Evolutionary conservation across 2,888 invertebrate species (phyloP).

Genomic region (Agriopis aurantiaria): DNA sequence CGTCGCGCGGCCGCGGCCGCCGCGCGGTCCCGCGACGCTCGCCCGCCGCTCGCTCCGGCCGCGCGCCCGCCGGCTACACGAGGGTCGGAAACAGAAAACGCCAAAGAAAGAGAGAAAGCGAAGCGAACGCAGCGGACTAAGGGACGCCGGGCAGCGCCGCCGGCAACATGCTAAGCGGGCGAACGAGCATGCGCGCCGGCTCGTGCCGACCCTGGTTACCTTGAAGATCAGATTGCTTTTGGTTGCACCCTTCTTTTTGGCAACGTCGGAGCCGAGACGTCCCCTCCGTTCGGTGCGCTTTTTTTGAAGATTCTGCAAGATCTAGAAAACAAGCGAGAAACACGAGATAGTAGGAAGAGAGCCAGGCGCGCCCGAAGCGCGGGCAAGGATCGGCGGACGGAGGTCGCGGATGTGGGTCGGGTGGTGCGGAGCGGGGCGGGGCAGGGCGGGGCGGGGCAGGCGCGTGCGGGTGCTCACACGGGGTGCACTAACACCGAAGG

Average conservation of each 20-base stretch:
- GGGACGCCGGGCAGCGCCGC: slow-evolving; percentile 80
- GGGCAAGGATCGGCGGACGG: slow-evolving; percentile 70
- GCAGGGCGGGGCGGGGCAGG: slow-evolving; percentile 66
- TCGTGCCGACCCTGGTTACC: slow-evolving; percentile 92
- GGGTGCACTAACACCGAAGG: slow-evolving; percentile 83
- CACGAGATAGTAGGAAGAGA: slow-evolving; percentile 93
- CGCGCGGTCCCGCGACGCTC: slow-evolving; percentile 70
- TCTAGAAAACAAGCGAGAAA: slow-evolving; percentile 97
- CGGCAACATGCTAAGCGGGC: slow-evolving; percentile 85
- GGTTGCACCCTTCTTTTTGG: slow-evolving; percentile 97
- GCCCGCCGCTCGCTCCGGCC: slow-evolving; percentile 64
- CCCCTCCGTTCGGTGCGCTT: slow-evolving; percentile 99
- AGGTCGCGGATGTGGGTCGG: slow-evolving; percentile 58
- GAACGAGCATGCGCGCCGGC: slow-evolving; percentile 86
- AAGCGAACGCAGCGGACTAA: slow-evolving; percentile 83
- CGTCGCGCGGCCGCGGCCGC: slow-evolving; percentile 70
- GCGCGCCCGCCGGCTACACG: slow-evolving; percentile 78
- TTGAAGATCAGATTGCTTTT: slow-evolving; percentile 99
- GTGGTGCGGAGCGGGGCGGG: slow-evolving; percentile 71
- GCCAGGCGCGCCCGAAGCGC: slow-evolving; percentile 81
- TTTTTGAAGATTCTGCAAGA: slow-evolving; percentile 99
- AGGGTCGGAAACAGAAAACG: slow-evolving; percentile 78
- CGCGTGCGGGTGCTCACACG: slow-evolving; percentile 65
- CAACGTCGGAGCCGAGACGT: slow-evolving; percentile 97
- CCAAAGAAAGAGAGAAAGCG: slow-evolving; percentile 82